Evolutionary conservation across 2,888 invertebrate genomes (phyloP).

Genomic region (Meganola albula): DNA sequence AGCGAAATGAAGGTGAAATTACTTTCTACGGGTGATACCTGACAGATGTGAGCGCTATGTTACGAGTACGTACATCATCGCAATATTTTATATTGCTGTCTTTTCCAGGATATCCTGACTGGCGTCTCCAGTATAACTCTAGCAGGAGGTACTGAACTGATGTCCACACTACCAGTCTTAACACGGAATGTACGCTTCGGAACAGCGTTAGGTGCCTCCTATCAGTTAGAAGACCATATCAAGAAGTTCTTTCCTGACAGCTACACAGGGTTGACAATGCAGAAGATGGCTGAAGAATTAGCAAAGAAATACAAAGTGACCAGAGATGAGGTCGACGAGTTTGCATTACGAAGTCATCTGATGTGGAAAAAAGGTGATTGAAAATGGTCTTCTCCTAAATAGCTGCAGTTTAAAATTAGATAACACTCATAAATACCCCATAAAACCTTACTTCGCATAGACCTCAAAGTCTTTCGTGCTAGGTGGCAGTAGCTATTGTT

Average conservation of each 20-base stretch:
- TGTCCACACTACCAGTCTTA: conserved; percentile 93
- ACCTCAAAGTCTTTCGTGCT: too few species aligned
- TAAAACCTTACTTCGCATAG: too few species aligned
- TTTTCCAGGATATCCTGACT: conserved; percentile 85
- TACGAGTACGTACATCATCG: too few species aligned
- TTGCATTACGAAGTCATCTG: conserved; percentile 87
- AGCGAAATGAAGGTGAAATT: too few species aligned
- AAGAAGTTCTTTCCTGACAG: conserved; percentile 79
- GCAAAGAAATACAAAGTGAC: conserved; percentile 85
- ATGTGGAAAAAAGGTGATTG: conserved; percentile 88
- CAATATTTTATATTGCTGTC: neutral
- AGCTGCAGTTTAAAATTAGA: too few species aligned
- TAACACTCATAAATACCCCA: too few species aligned
- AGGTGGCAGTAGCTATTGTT: too few species aligned
- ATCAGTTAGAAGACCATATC: conserved; percentile 85
- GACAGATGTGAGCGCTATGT: too few species aligned
- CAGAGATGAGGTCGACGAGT: conserved; percentile 88
- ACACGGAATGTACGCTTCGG: conserved; percentile 94
- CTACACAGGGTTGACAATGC: conserved; percentile 91
- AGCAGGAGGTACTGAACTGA: conserved; percentile 95
- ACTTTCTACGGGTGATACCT: too few species aligned
- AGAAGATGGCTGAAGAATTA: conserved; percentile 91
- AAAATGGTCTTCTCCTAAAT: too few species aligned
- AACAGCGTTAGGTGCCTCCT: conserved; percentile 85
- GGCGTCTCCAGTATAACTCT: conserved; percentile 90